Base-by-base conservation (phyloP, 2,113 vertebrate species). In the Ranitomeya imitator region DNA sequence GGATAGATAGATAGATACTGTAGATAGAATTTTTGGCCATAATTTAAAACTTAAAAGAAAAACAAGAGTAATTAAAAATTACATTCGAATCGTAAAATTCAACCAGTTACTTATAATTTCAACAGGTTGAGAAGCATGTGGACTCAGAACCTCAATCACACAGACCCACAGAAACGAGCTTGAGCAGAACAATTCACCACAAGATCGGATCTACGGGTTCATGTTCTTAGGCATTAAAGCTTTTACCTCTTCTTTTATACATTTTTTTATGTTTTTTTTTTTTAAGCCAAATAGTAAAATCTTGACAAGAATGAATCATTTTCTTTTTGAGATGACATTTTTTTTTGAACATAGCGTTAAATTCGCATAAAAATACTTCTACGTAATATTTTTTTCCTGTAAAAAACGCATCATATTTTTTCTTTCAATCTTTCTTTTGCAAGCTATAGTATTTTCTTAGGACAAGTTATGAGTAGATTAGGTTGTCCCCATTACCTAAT, bases 121-220 rank as follows among this genome's bases (percentile, higher is more conserved):
- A 14, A 51, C 26, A 61, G 15, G 60, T 23, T 9, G 11, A 11
- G 54, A 74, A 78, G 16, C n/a, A 3, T 45, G 85, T 61, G n/a
- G 87, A 89, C 90, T 90, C 91, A 93, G 93, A 94, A 96, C 97
- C 98, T 96, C 93, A 95, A 91, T 96, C 97, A 97, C 97, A 99
- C 96, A 97, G 97, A 99, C 98, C 98, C 97, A 98, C 97, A 99
- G 98, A 99, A 94, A 93, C 98, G 97, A 99, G 96, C 98, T 99
- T 99, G 98, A 96, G 97, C 92, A 93, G 94, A 96, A 90, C 92
- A 90, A 96, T 96, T 96, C 93, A 96, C 96, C 98, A 99, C 98
- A 99, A 99, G 98, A 99, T 99, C 97, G 98, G 98, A 99, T 99
- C 98, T 99, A 99, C 98, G 98, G 98, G 98, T 99, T 99, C 97